Evolutionary conservation across 2,113 vertebrate species (phyloP), one percentile per base, ranked within the genome.

Genomic region (Cebidichthys violaceus): DNA sequence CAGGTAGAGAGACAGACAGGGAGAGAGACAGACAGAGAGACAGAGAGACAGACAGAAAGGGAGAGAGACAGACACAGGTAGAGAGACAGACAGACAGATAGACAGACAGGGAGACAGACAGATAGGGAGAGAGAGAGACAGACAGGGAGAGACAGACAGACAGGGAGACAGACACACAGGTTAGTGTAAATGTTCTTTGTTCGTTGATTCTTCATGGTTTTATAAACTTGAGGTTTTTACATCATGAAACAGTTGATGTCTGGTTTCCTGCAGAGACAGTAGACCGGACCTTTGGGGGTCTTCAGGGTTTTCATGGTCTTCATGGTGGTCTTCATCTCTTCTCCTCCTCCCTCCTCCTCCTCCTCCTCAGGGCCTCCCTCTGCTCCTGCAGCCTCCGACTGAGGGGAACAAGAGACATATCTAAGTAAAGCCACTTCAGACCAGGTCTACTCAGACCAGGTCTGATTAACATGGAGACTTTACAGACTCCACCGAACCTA

Each of bases 201-300:
- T 67, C 0, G 2, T 1, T 1, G 17, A 45, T 57, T 13, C 24
- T 27, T 24, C 13, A 2, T 27, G 15, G 14, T 13, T 57, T 22
- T 4, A 6, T 57, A 14, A 27, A 4, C 8, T n/a, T 9, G 3
- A 70, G 1, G 1, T 64, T 14, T 33, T 55, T 82, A 98, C 97
- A 98, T 98, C 97, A 98, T 98, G 86, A 98, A 98, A 88, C 97
- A 97, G 91, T 98, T 98, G 93, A 96, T 98, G 90, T 98, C 97
- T 0, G 97, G 96, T 81, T 95, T 97, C 64, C 97, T 94, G 89
- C 97, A 98, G 86, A 98, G 68, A 64, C 97, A 98, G 89, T 97
- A 98, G 9, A 97, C 95, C 0, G 96, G 96, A 0, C 96, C 93
- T 0, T 93, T 95, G 80, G 91, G 91, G 2, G 66, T 43, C 52